Base-by-base conservation (phyloP, 2,113 vertebrate genomes). In the Sylvia atricapilla region DNA sequence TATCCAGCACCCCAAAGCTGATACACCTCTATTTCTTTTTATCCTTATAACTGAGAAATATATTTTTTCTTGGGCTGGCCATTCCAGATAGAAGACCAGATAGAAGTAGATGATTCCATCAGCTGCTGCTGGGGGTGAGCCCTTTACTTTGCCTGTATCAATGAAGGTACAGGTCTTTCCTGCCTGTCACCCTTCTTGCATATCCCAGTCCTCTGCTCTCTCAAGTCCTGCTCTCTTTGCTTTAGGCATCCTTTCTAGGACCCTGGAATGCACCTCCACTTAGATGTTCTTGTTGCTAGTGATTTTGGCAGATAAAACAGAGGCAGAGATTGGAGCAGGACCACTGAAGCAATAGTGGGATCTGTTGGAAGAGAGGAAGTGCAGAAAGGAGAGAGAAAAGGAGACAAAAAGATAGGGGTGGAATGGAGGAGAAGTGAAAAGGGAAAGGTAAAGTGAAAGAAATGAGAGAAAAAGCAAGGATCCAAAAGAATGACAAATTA, bases 1-100 rank as follows among this genome's bases (percentile, higher is more conserved):
- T 62, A 84, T 52, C n/a, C 49, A 72, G 30, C 43, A 53, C n/a
- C 47, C n/a, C 58, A 79, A 72, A 84, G 58, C 13, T 90, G 31
- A 72, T 82, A 84, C 31, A 33, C 31, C 89, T 86, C 33, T 87
- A 20, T 91, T 93, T 81, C 67, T 86, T 95, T 95, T 86, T 76
- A 50, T 81, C 23, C 49, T 84, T 84, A 30, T 60, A 49, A 79
- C 25, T 66, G 30, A 58, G 80, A 96, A 95, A 73, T 66, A 31
- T 3, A 13, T 11, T 72, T 97, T 90, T 86, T 56, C 22, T 92
- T 74, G 60, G 52, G 67, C 63, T 76, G 77, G 58, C 55, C 28
- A 28, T 77, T 80, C 63, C 41, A 58, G 39, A 56, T 46, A 84
- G 70, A 79, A 82, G 53, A 62, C 37, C 37, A 37, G 37, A 37